A percentile compares a stretch with the other conserved stretches of the same genome.
These are phyloP conservation scores for Ranitomeya imitator DNA, from an alignment of 2,113 vertebrate species.

Conservation along the genomic window DNA sequence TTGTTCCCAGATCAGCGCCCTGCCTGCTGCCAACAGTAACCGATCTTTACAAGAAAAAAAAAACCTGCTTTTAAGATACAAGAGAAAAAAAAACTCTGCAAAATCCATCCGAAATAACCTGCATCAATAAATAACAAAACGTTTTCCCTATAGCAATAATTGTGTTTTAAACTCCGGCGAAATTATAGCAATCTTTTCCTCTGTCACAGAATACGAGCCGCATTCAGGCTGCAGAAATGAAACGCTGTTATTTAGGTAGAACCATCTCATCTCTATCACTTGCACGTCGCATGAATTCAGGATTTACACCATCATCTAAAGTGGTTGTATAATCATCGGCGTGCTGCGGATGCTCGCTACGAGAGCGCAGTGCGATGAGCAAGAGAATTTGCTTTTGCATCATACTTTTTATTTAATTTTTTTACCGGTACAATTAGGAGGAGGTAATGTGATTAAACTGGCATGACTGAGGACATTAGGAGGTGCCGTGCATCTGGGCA, in stretches of 20 bases:
- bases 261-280: not conserved
- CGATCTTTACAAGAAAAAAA: not conserved
- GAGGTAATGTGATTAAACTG: no score
- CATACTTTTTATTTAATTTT: no score
- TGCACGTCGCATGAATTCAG: not conserved
- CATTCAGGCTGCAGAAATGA: not conserved
- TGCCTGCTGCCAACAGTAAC: not conserved
- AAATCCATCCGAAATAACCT: not conserved
- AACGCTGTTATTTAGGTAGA: conserved; percentile 11
- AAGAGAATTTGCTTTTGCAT: no score
- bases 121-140: conserved; percentile 20
- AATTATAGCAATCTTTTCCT: conserved; percentile 30
- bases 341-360: not conserved
- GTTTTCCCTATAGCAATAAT: conserved; percentile 4
- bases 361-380: no score
- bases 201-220: not conserved
- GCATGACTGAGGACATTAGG: no score
- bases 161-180: not conserved
- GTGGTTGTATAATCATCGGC: not conserved
- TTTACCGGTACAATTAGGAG: no score
- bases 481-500: no score
- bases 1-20: not conserved
- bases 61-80: not conserved
- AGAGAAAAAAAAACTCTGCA: not conserved
- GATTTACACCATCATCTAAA: not conserved